Conservation (phyloP, 2,888 invertebrate species). For the Macrophya alboannulata region DNA sequence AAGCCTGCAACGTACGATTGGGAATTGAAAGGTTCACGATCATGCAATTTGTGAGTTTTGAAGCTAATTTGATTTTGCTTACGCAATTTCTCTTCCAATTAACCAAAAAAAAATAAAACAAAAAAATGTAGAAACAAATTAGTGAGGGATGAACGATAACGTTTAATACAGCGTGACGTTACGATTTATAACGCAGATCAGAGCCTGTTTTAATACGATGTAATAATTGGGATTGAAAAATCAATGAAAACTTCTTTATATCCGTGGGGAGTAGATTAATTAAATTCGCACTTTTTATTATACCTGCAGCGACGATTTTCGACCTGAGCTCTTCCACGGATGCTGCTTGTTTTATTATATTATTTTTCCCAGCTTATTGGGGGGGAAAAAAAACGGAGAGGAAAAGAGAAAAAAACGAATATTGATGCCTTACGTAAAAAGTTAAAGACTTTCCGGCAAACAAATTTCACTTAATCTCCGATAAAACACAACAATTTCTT, state of each 20-base stretch:
- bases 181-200: not conserved
- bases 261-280: not conserved
- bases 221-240: not conserved
- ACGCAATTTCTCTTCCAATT: not conserved
- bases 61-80: not conserved
- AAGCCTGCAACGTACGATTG: not conserved
- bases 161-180: not conserved
- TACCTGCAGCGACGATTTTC: not conserved
- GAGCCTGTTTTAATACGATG: not conserved
- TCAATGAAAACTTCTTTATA: slow-evolving; percentile 9
- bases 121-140: not conserved
- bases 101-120: not conserved
- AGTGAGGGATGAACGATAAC: not conserved
- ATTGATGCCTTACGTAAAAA: slow-evolving; percentile 5
- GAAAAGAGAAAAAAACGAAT: not conserved
- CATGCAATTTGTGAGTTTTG: not conserved
- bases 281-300: not conserved
- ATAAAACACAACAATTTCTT: slow-evolving; percentile 14
- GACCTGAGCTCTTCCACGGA: not conserved
- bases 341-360: not conserved
- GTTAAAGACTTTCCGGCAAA: slow-evolving; percentile 6
- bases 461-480: not conserved
- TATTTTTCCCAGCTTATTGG: slow-evolving; percentile 3
- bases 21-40: slow-evolving; percentile 11
- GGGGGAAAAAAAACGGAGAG: not conserved